These are phyloP conservation scores for Narcine bancroftii DNA, from an alignment of 2,113 vertebrate species.

Conservation along the genomic window DNA sequence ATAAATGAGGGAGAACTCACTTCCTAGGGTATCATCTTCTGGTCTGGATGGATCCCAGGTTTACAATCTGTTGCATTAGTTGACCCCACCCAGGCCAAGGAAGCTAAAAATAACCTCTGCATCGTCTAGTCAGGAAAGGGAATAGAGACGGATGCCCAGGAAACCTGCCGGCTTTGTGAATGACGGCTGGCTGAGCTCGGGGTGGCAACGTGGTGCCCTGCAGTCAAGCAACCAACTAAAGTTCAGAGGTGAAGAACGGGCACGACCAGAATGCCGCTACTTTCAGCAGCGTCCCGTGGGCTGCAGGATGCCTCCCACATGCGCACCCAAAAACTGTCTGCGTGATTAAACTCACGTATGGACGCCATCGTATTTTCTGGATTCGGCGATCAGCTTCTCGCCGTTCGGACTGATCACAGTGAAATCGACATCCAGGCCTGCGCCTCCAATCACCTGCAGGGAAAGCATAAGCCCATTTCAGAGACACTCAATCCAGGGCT, in stretches of 20 bases:
- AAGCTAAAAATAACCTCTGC: not conserved
- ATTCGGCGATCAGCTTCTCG: conserved; percentile 56
- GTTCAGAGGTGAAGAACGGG: not conserved
- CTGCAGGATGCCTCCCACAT: not conserved
- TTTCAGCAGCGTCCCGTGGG: not conserved
- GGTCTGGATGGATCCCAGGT: not conserved
- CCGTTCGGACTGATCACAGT: conserved; percentile 66
- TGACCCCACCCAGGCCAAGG: not conserved
- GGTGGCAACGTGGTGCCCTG: not conserved
- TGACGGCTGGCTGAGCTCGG: not conserved
- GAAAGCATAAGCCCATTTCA: not conserved
- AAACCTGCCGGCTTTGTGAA: too few species aligned
- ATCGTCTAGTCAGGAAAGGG: not conserved
- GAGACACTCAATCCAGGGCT: not conserved
- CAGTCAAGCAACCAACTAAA: not conserved
- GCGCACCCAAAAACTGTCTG: too few species aligned
- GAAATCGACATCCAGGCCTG: conserved; percentile 81
- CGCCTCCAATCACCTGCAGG: conserved; percentile 74
- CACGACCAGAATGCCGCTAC: not conserved
- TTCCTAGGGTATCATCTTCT: too few species aligned
- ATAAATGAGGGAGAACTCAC: too few species aligned
- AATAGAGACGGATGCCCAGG: not conserved
- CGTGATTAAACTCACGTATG: conserved; percentile 62
- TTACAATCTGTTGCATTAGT: not conserved
- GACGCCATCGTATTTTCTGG: conserved; percentile 70